phyloP scores from a whole-genome alignment of 2,888 invertebrate species.

The Girardia tigrina region DNA sequence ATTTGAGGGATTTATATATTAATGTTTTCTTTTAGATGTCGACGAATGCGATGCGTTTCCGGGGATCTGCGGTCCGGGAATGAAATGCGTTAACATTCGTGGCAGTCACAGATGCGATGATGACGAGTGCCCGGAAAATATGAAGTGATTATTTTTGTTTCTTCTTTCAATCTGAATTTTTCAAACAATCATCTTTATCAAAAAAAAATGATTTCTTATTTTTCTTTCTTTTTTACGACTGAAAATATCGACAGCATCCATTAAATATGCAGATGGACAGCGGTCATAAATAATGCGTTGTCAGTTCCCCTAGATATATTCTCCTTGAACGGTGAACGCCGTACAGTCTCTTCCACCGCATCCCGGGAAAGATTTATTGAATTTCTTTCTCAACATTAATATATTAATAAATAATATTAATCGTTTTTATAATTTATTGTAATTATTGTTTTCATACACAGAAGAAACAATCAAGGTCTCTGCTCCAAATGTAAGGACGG shows the following conservation, averaged over 20 bases:
- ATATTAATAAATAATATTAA: conserved; percentile 6
- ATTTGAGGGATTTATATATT: background rate
- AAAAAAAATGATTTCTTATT: background rate
- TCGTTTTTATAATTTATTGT: background rate
- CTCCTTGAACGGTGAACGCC: too few relatives aligned
- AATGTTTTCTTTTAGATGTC: background rate
- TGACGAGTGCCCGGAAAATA: conserved; percentile 29
- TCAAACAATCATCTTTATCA: background rate
- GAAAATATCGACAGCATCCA: too few relatives aligned
- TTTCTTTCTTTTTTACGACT: background rate
- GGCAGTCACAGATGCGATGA: conserved; percentile 32
- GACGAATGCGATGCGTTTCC: conserved; percentile 29
- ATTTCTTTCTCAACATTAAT: too few relatives aligned
- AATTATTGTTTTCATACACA: background rate
- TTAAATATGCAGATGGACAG: too few relatives aligned
- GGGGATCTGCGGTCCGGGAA: conserved; percentile 31
- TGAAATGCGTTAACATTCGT: conserved; percentile 33
- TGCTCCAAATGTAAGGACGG: conserved; percentile 27
- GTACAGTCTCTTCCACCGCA: too few relatives aligned
- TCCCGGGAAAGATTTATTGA: too few relatives aligned
- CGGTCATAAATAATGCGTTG: too few relatives aligned
- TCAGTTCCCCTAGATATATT: too few relatives aligned
- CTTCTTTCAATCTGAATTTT: background rate
- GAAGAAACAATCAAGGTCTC: conserved; percentile 21
- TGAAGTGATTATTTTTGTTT: conserved; percentile 2